These are phyloP conservation scores for Drosophila sproati DNA, from an alignment of 1,140 invertebrate genomes.

Conservation along the genomic window DNA sequence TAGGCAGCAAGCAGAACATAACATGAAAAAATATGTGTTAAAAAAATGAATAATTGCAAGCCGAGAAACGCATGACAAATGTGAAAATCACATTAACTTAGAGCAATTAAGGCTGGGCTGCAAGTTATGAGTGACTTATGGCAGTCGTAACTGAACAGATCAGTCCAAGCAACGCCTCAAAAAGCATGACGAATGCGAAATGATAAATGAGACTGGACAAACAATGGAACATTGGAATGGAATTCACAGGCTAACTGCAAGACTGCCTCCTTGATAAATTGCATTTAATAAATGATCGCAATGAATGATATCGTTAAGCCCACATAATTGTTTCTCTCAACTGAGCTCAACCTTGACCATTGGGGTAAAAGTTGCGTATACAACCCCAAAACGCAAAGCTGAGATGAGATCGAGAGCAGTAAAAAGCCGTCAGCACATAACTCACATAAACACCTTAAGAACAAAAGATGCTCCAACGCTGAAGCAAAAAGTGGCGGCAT, in stretches of 20 bases:
- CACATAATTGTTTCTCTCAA: background rate
- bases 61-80: slow-evolving; percentile 59
- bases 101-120: slow-evolving; percentile 33
- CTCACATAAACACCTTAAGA: slow-evolving; percentile 71
- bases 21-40: slow-evolving; percentile 64
- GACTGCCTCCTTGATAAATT: slow-evolving; percentile 29
- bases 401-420: slow-evolving; percentile 11
- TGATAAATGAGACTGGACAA: slow-evolving; percentile 52
- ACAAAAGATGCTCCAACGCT: slow-evolving; percentile 43
- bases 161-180: slow-evolving; percentile 47
- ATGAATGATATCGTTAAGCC: slow-evolving; percentile 21
- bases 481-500: slow-evolving; percentile 58
- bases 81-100: slow-evolving; percentile 46
- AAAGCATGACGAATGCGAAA: slow-evolving; percentile 43
- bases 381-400: slow-evolving; percentile 46
- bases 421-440: slow-evolving; percentile 60
- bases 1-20: slow-evolving; percentile 50
- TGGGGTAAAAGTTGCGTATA: slow-evolving; percentile 45
- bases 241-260: slow-evolving; percentile 29
- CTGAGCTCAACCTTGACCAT: slow-evolving; percentile 9
- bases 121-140: slow-evolving; percentile 52
- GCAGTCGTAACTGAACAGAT: slow-evolving; percentile 44
- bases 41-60: slow-evolving; percentile 47
- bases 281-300: slow-evolving; percentile 49
- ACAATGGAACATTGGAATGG: slow-evolving; percentile 35